Evolutionary conservation across 2,888 invertebrate species (phyloP).

Genomic region (Rosalia funebris): DNA sequence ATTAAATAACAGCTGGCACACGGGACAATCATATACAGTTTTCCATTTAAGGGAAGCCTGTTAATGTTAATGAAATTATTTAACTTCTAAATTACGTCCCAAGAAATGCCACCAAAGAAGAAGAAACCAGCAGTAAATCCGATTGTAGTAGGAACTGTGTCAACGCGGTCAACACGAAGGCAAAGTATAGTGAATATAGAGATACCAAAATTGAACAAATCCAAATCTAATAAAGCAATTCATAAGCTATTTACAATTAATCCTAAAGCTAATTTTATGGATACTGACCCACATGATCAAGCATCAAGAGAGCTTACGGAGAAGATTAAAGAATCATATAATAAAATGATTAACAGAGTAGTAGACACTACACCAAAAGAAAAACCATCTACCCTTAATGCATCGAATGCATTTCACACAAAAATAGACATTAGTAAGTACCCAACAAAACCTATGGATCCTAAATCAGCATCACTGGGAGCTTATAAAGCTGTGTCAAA

Average conservation of each 20-base stretch:
- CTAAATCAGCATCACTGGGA: background rate
- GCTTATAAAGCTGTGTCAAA: background rate
- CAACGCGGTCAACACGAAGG: slow-evolving; percentile 50
- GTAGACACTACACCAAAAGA: background rate
- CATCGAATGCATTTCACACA: background rate
- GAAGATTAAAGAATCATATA: slow-evolving; percentile 30
- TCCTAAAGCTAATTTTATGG: background rate
- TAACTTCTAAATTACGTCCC: too few species aligned
- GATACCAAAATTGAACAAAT: slow-evolving; percentile 39
- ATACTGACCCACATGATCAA: too few species aligned
- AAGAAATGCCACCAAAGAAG: slow-evolving; percentile 53
- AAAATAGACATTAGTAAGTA: too few species aligned
- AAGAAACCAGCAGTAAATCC: slow-evolving; percentile 41
- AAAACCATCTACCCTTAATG: background rate
- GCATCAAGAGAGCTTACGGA: slow-evolving; percentile 16
- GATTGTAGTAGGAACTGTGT: slow-evolving; percentile 51
- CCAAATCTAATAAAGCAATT: slow-evolving; percentile 14
- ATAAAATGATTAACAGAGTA: slow-evolving; percentile 16
- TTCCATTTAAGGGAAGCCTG: slow-evolving; percentile 7
- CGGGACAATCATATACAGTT: background rate
- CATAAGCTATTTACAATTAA: background rate
- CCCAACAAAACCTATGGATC: background rate
- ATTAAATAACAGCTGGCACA: too few species aligned
- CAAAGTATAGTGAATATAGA: slow-evolving; percentile 51
- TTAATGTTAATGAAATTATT: background rate